These are phyloP conservation scores for Scopus umbretta DNA, from an alignment of 2,113 vertebrate species.

Conservation along the genomic window DNA sequence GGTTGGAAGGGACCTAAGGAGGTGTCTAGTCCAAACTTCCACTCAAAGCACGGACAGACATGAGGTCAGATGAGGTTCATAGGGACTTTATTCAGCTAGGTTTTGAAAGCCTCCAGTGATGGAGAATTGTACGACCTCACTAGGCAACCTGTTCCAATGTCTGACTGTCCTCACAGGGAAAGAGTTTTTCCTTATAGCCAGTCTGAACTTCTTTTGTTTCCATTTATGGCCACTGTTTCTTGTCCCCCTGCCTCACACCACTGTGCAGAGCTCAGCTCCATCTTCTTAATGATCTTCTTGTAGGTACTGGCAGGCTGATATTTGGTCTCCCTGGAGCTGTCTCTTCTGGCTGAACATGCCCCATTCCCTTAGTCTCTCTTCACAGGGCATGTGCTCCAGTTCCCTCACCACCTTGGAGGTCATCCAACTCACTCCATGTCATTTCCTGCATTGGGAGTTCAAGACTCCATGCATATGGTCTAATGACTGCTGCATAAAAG, in stretches of 20 bases:
- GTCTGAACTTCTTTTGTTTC: not conserved
- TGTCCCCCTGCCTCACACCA: not conserved
- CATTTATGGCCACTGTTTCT: not conserved
- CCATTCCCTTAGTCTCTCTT: not conserved
- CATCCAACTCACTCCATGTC: not conserved
- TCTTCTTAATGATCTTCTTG: not conserved
- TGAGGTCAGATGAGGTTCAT: not conserved
- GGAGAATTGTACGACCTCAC: not conserved
- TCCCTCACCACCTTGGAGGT: not conserved
- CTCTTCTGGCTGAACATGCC: not conserved
- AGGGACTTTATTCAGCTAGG: not conserved
- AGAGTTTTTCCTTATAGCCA: not conserved
- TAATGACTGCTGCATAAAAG: not conserved
- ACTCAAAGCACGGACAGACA: not conserved
- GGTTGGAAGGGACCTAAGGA: not conserved
- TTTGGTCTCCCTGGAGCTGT: not conserved
- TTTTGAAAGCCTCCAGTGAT: not conserved
- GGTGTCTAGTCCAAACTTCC: not conserved
- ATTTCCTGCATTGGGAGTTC: not conserved
- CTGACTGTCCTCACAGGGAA: not conserved
- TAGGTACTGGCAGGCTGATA: not conserved
- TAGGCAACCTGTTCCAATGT: not conserved
- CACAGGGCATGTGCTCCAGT: not conserved
- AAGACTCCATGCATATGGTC: not conserved
- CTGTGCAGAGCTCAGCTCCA: not conserved